Percentiles rank a stretch among this genome's conserved stretches.
These are phyloP conservation scores for Tineola bisselliella DNA, from an alignment of 2,888 invertebrate species.

Conservation along the genomic window DNA sequence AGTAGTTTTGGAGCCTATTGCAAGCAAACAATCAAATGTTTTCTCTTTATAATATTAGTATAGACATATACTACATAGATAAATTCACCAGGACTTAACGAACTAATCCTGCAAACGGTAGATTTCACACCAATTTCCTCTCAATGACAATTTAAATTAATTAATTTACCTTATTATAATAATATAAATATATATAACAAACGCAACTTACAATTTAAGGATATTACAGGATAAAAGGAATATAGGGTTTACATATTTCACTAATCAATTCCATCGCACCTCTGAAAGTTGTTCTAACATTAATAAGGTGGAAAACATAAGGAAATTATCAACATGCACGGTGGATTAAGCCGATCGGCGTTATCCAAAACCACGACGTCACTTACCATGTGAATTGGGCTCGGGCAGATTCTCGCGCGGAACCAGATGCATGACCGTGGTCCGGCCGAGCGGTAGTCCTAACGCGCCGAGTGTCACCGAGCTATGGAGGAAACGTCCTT, in stretches of 20 bases:
- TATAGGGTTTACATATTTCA: conserved; percentile 20
- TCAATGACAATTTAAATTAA: too few relatives aligned
- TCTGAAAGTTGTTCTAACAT: conserved; percentile 32
- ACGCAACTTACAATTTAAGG: not conserved
- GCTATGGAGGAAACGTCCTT: conserved; percentile 99
- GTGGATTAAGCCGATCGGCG: too few relatives aligned
- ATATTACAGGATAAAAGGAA: not conserved
- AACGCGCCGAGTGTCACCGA: conserved; percentile 98
- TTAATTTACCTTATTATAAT: too few relatives aligned
- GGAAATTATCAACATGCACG: not conserved
- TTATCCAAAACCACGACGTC: too few relatives aligned
- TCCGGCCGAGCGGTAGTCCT: conserved; percentile 95
- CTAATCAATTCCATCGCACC: conserved; percentile 53
- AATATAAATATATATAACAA: too few relatives aligned
- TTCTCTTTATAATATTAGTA: too few relatives aligned
- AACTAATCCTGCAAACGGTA: too few relatives aligned
- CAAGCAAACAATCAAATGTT: too few relatives aligned
- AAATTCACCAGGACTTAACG: too few relatives aligned
- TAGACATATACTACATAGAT: too few relatives aligned
- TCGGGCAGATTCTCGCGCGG: conserved; percentile 99
- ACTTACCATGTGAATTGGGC: conserved; percentile 93
- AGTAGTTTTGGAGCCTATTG: too few relatives aligned
- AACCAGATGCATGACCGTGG: conserved; percentile 99
- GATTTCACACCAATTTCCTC: too few relatives aligned
- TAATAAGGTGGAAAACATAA: not conserved